Evolutionary conservation across 2,797 vertebrate genomes (phyloP), one percentile per base, ranked within the genome.

Genomic region (Peromyscus nudipes): DNA sequence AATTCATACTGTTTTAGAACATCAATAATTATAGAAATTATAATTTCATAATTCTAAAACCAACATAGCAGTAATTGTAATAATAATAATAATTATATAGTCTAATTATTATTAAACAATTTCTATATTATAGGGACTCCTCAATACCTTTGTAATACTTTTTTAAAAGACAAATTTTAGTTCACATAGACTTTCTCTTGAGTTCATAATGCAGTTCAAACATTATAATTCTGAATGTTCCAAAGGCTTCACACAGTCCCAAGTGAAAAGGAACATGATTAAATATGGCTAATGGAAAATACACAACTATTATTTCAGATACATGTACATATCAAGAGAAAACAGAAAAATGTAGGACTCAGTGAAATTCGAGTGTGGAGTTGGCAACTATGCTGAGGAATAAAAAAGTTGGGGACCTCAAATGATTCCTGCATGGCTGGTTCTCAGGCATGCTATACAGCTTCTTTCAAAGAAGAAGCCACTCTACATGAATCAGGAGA

Each of bases 381-480:
- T n/a, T 83, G 14, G 21, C 25, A 34, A 40, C 5, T 3, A 6
- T 75, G 6, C 40, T 92, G 23, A 27, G 13, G 69, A 65, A 69
- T 71, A 19, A 5, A 81, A 29, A 29, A 27, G 37, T 71, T 43
- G 31, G 43, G 34, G 71, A 0, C 16, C 16, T 67, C 85, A 14
- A n/a, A 49, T 16, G 57, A 69, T 52, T 83, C 46, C 92, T 96
- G 92, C 46, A 65, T 84, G 87, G 87, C 11, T 88, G 27, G 12
- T 71, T 69, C 27, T 88, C 52, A 80, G 89, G 49, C 64, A 81
- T 84, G 67, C 75, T 93, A 8, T 64, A 90, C 1, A 14, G 11
- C 9, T 79, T 89, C 65, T n/a, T 71, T 79, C 82, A 93, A 96
- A 96, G 65, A 92, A 2, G 79, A 92, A 86, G 95, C 83, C 73